Evolutionary conservation across 2,888 invertebrate genomes (phyloP).

Genomic region (Monochamus alternatus): DNA sequence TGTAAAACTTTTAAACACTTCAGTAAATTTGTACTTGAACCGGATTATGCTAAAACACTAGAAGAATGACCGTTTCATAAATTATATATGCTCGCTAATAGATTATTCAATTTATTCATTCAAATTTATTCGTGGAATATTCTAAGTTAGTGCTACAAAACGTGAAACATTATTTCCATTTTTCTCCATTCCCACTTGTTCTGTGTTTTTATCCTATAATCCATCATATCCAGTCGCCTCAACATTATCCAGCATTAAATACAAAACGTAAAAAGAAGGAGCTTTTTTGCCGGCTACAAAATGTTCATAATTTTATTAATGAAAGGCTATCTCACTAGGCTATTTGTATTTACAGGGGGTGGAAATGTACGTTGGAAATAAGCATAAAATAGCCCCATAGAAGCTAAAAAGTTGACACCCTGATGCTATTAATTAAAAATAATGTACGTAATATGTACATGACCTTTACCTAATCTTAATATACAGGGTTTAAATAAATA

Average conservation of each 20-base stretch:
- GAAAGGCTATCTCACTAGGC: too few species aligned
- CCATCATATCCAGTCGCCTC: conserved; percentile 31
- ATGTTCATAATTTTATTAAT: neutral
- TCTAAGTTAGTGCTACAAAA: conserved; percentile 32
- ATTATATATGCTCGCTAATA: conserved; percentile 14
- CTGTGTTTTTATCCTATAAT: conserved; percentile 38
- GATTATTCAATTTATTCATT: conserved; percentile 26
- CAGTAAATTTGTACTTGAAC: too few species aligned
- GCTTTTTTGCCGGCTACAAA: conserved; percentile 16
- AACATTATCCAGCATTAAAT: conserved; percentile 14
- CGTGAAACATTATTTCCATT: conserved; percentile 38
- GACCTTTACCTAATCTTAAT: too few species aligned
- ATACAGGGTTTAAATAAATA: too few species aligned
- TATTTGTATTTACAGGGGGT: too few species aligned
- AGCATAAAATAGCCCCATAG: too few species aligned
- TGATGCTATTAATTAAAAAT: too few species aligned
- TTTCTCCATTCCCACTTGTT: conserved; percentile 40
- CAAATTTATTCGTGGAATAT: conserved; percentile 32
- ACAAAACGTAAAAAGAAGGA: conserved; percentile 13
- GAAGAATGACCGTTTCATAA: conserved; percentile 2
- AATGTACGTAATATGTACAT: too few species aligned
- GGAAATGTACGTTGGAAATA: too few species aligned
- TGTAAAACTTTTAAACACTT: too few species aligned
- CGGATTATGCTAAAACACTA: neutral
- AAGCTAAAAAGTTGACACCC: too few species aligned